A percentile compares a stretch with the other conserved stretches of the same genome.
Conservation (phyloP, 1,140 invertebrate genomes). For the Lepidurus arcticus region DNA sequence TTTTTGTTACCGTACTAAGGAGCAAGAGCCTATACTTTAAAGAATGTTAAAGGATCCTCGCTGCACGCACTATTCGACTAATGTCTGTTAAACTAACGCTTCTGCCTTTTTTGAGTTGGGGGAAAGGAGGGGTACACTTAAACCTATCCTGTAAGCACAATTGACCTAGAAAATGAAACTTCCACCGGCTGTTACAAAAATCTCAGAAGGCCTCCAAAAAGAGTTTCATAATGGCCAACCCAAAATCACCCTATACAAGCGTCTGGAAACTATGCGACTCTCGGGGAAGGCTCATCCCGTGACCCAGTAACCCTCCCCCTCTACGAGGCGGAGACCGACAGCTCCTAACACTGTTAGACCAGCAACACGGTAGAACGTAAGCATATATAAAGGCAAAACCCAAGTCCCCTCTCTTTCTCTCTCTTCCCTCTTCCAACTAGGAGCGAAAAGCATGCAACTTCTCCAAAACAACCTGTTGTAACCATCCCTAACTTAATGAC, state of each 20-base stretch:
- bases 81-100: not conserved
- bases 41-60: not conserved
- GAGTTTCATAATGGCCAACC: not conserved
- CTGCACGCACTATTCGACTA: not conserved
- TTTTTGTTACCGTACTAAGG: not conserved
- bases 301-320: not conserved
- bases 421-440: not conserved
- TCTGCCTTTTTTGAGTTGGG: no score
- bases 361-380: not conserved
- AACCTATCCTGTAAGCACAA: not conserved
- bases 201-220: not conserved
- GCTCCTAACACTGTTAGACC: not conserved
- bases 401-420: not conserved
- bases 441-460: no score
- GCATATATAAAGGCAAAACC: not conserved
- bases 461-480: not conserved
- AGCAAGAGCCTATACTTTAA: not conserved
- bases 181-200: not conserved
- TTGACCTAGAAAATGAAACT: constrained; percentile 1
- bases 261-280: not conserved
- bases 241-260: not conserved
- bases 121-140: not conserved
- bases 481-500: constrained; percentile 22
- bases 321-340: not conserved
- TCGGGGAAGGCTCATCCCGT: not conserved